phyloP scores from a whole-genome alignment of 2,113 vertebrate species.

The Dicrurus megarhynchus region DNA sequence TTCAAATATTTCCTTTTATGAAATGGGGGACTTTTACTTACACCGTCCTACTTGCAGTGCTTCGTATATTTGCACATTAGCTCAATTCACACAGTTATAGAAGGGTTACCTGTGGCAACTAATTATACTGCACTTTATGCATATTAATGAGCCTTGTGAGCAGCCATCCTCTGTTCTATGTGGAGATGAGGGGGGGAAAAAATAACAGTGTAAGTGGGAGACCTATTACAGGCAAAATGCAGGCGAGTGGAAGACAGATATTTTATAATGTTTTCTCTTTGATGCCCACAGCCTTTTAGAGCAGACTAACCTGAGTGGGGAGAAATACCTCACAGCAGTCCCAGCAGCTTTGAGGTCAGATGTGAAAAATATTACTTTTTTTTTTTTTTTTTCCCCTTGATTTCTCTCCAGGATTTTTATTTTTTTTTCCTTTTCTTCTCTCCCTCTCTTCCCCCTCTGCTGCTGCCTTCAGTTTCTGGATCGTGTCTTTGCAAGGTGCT shows the following conservation, averaged over 20 bases:
- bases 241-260: constrained; percentile 33
- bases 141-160: constrained; percentile 76
- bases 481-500: background rate
- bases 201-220: constrained; percentile 68
- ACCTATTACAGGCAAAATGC: constrained; percentile 61
- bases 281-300: constrained; percentile 51
- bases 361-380: constrained; percentile 30
- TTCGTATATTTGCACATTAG: constrained; percentile 71
- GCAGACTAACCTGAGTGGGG: background rate
- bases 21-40: constrained; percentile 68
- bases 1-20: constrained; percentile 82
- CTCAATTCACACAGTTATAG: constrained; percentile 73
- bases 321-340: constrained; percentile 53
- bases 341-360: constrained; percentile 55
- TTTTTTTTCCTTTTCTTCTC: background rate
- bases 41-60: constrained; percentile 36
- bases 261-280: constrained; percentile 62
- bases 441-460: background rate
- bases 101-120: constrained; percentile 84
- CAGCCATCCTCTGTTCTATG: constrained; percentile 52
- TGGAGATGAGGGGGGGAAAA: constrained; percentile 54
- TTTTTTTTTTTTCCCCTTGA: no score
- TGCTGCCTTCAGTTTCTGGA: background rate
- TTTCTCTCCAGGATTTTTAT: background rate
- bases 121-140: constrained; percentile 78